Base-by-base conservation (phyloP, 1,140 invertebrate genomes). In the Lasioglossum baleicum region DNA sequence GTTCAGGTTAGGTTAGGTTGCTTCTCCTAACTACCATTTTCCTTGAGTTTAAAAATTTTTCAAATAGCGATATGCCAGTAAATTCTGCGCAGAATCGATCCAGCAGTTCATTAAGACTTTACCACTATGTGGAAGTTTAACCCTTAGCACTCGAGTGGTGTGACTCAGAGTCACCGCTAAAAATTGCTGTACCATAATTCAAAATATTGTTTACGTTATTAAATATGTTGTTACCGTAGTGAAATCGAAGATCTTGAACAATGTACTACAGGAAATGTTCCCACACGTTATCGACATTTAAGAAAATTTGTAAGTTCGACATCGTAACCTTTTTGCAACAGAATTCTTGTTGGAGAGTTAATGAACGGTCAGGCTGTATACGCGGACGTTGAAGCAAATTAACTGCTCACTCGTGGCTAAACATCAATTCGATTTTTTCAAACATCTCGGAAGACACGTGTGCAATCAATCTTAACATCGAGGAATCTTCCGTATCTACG, bases 351-450 rank as follows among this genome's bases (percentile, higher is more conserved):
- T 76, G 69, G 65, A 58, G 74, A 69, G 17, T 69, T 69, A 76
- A 76, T 69, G 74, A 76, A 76, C 26, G 65, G 22, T 60, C 74
- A 60, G 65, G 17, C 13, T 20, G 11, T 17, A 15, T 22, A 60
- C 65, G 31, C 17, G 40, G 40, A 75, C 51, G 74, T 76, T 48
- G 74, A 68, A 60, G 65, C 58, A 69, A 69, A 69, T 76, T 76
- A 76, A 40, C 53, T 51, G 53, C 40, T 68, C 74, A 69, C 69
- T 69, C 64, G 20, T 40, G 74, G 22, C 22, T 60, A 53, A 76
- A 76, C 53, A 76, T 75, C 73, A 67, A 75, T 75, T 68, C 31
- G 22, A 75, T 7, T 58, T 75, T 75, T 75, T 31, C n/a, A n/a
- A 58, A 17, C 51, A 31, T 20, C 17, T 7, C 15, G 17, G n/a